Conservation (phyloP, 2,113 vertebrate species). For the Nothoprocta pentlandii region DNA sequence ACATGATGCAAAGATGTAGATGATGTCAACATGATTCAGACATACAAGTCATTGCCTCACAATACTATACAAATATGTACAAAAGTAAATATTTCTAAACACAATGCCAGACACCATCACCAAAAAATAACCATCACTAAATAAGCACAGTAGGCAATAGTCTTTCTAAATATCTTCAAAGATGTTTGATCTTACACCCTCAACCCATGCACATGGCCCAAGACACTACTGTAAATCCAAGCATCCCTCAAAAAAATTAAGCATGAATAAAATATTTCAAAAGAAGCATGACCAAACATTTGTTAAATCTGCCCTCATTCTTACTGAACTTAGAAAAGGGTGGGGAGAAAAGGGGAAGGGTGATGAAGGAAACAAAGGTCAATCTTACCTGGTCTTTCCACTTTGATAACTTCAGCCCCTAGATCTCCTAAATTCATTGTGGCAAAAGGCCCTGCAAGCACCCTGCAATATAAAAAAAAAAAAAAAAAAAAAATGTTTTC, state of each 20-base stretch:
- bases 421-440: constrained; percentile 97
- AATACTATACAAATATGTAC: background rate
- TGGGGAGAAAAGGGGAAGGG: no score
- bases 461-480: constrained; percentile 77
- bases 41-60: background rate
- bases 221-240: background rate
- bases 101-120: background rate
- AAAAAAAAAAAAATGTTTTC: constrained; percentile 21
- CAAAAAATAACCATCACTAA: background rate
- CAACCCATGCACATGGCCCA: background rate
- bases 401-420: constrained; percentile 95
- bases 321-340: background rate
- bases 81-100: background rate
- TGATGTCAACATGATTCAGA: background rate
- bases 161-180: background rate
- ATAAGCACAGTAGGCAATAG: background rate
- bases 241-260: background rate
- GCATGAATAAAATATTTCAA: background rate
- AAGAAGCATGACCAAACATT: background rate
- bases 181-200: background rate
- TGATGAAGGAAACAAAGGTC: background rate
- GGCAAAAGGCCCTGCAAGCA: constrained; percentile 94
- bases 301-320: background rate
- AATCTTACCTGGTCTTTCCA: constrained; percentile 90
- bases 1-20: background rate